Evolutionary conservation across 2,797 vertebrate species (phyloP).

Genomic region (Heliangelus exortis): DNA sequence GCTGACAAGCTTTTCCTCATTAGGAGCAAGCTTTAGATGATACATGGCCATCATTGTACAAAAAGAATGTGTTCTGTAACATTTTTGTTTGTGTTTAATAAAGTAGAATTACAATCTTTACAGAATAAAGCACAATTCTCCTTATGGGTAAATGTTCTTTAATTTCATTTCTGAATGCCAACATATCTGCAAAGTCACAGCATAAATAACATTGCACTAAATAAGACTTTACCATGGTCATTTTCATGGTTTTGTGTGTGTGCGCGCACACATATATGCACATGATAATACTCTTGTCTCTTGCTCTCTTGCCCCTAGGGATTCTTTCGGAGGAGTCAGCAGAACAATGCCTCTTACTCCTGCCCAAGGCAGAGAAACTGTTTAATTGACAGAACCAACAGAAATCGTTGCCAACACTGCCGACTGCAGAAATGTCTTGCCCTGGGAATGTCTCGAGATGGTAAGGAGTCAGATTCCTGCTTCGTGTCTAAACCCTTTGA

Average conservation of each 20-base stretch:
- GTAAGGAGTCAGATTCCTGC: constrained; percentile 80
- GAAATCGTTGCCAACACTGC: constrained; percentile 99
- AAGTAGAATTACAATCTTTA: neutral
- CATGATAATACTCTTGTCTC: neutral
- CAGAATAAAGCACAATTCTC: neutral
- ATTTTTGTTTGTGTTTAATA: neutral
- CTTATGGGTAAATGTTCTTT: neutral
- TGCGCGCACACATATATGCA: neutral
- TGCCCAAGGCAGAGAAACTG: constrained; percentile 99
- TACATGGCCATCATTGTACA: neutral
- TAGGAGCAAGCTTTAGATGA: neutral
- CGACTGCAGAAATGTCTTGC: constrained; percentile 99
- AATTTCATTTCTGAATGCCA: neutral
- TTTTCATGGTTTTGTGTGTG: neutral
- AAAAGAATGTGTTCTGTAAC: neutral
- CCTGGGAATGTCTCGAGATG: constrained; percentile 99
- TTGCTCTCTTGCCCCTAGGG: constrained; percentile 79
- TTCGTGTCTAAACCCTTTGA: constrained; percentile 61
- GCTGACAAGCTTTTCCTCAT: neutral
- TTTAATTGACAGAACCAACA: constrained; percentile 99
- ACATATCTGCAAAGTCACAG: neutral
- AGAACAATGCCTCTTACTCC: constrained; percentile 98
- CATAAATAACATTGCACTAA: neutral
- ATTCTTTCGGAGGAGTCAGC: constrained; percentile 98
- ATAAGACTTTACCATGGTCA: neutral